phyloP scores from a whole-genome alignment of 2,113 vertebrate species.

The Nothobranchius furzeri region DNA sequence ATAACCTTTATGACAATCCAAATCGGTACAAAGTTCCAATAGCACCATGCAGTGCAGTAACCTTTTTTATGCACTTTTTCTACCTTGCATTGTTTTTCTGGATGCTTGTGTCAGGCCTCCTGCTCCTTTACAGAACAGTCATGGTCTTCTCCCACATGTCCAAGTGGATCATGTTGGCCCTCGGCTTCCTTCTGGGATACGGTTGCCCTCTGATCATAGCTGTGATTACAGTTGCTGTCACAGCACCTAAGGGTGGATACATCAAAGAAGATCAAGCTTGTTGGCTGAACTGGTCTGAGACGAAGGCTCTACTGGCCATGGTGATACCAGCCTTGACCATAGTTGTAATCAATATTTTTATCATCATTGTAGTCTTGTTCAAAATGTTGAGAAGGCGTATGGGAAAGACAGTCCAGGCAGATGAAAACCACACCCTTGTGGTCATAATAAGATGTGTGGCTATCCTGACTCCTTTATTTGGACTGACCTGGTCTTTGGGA shows the following conservation, averaged over 20 bases:
- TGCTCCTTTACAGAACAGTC: constrained; percentile 85
- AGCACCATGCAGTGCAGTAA: constrained; percentile 79
- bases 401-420: constrained; percentile 58
- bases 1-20: constrained; percentile 40
- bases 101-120: constrained; percentile 87
- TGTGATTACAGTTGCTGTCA: constrained; percentile 81
- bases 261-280: constrained; percentile 69
- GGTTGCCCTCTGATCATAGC: constrained; percentile 85
- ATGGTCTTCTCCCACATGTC: constrained; percentile 83
- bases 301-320: constrained; percentile 85
- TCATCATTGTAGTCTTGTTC: constrained; percentile 81
- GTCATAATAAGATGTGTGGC: constrained; percentile 83
- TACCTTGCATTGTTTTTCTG: constrained; percentile 93
- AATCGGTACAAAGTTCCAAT: constrained; percentile 7
- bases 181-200: constrained; percentile 83
- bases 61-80: constrained; percentile 89
- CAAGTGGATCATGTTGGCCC: constrained; percentile 76
- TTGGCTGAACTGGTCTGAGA: constrained; percentile 87
- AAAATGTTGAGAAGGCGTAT: constrained; percentile 80
- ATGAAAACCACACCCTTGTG: constrained; percentile 78
- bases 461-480: constrained; percentile 86
- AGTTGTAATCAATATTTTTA: constrained; percentile 82
- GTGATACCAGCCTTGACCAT: constrained; percentile 84
- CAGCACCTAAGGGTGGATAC: constrained; percentile 76
- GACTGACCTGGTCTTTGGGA: constrained; percentile 89